Base-by-base conservation (phyloP, 1,140 invertebrate species). In the Triops cancriformis region DNA sequence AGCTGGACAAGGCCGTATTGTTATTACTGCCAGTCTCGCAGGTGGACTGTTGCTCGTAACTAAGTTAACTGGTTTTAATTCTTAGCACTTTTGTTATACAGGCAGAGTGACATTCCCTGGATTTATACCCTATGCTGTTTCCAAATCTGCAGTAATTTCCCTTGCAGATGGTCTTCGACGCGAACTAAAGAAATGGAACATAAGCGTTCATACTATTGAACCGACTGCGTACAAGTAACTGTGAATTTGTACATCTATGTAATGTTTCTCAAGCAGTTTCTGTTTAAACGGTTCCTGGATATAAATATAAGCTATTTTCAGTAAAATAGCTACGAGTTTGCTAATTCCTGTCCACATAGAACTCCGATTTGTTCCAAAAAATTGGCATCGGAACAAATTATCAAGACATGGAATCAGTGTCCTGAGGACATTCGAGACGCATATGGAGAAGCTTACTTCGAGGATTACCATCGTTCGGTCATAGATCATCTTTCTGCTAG, bases 181-280 rank as follows among this genome's bases (percentile, higher is more conserved):
- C 51, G 88, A 88, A 81, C 86, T 88, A 86, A 84, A 84, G 77
- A 88, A 87, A 79, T 88, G 86, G 86, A 84, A 82, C 11, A 84
- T 88, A 27, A 81, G 83, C 75, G 87, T 88, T 4, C 83, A 86
- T 23, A 83, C 84, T 0, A 85, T 88, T 43, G 86, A 88, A 81
- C 87, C 87, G 79, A 81, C 86, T 80, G 80, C 84, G 26, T 83
- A 88, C 84, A 84, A 83, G 87, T 87, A 81, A 80, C 78, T 31
- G 26, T 18, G 27, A 23, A 26, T n/a, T 18, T 6, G 23, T 6
- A 18, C 18, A 64, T 45, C 11, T 11, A 10, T 45, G 18, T 1
- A 7, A 45, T 45, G 18, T 18, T 45, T 7, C 18, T 0, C 18
- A 18, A 45, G 11, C 1, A 11, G 11, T 45, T 45, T 3, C 43